Evolutionary conservation across 2,888 invertebrate species (phyloP).

Genomic region (Kuschelorhynchus macadamiae): DNA sequence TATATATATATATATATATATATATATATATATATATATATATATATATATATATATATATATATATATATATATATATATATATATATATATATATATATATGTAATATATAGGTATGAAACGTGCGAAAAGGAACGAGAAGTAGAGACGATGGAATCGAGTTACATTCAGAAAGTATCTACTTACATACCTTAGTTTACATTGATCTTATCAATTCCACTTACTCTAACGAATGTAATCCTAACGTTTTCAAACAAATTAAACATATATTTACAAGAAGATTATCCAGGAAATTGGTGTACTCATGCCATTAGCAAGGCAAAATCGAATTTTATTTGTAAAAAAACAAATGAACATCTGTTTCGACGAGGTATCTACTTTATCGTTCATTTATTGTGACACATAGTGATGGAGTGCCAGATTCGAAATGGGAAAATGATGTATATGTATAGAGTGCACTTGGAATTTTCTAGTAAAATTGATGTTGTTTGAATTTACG

Average conservation of each 20-base stretch:
- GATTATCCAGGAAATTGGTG: slow-evolving; percentile 23
- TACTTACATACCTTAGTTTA: not conserved
- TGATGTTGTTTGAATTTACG: slow-evolving; percentile 52
- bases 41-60: too few species aligned
- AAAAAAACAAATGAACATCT: slow-evolving; percentile 60
- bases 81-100: too few species aligned
- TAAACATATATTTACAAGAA: slow-evolving; percentile 26
- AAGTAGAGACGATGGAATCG: too few species aligned
- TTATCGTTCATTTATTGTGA: slow-evolving; percentile 62
- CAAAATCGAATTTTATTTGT: slow-evolving; percentile 55
- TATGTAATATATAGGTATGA: too few species aligned
- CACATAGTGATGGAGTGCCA: slow-evolving; percentile 60
- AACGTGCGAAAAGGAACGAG: too few species aligned
- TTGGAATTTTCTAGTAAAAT: slow-evolving; percentile 30
- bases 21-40: too few species aligned
- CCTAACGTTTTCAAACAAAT: slow-evolving; percentile 20
- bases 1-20: too few species aligned
- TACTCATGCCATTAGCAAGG: slow-evolving; percentile 23
- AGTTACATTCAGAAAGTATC: too few species aligned
- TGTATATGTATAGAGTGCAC: slow-evolving; percentile 53
- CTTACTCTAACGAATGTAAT: slow-evolving; percentile 19
- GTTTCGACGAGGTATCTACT: slow-evolving; percentile 57
- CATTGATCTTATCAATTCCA: not conserved
- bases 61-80: too few species aligned
- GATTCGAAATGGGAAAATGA: slow-evolving; percentile 60